phyloP scores from a whole-genome alignment of 2,888 invertebrate species.

The Pyrrhia umbra region DNA sequence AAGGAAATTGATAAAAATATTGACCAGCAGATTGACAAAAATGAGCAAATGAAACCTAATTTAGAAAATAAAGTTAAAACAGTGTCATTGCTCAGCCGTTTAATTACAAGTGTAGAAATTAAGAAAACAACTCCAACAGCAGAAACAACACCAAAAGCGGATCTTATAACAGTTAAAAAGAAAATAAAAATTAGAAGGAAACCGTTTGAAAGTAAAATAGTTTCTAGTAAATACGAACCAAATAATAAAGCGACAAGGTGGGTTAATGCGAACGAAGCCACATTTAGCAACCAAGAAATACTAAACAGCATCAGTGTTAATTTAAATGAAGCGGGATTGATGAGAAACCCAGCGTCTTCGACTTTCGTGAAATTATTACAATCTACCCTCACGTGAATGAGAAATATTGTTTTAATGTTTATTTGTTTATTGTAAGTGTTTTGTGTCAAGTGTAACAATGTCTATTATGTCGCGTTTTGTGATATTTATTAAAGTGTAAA shows the following conservation, averaged over 20 bases:
- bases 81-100: slow-evolving; percentile 13
- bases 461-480: slow-evolving; percentile 29
- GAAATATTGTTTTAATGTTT: background rate
- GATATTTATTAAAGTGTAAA: slow-evolving; percentile 21
- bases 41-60: background rate
- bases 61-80: background rate
- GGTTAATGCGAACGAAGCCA: background rate
- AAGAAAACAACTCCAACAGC: background rate
- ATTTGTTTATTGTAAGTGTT: slow-evolving; percentile 22
- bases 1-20: background rate
- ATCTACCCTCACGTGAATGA: slow-evolving; percentile 29
- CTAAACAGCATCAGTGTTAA: slow-evolving; percentile 22
- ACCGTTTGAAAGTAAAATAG: slow-evolving; percentile 42
- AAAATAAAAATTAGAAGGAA: slow-evolving; percentile 5
- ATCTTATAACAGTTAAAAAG: slow-evolving; percentile 1
- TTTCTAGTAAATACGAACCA: slow-evolving; percentile 31
- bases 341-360: slow-evolving; percentile 26
- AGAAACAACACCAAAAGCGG: background rate
- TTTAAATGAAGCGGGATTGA: slow-evolving; percentile 27
- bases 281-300: slow-evolving; percentile 16
- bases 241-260: background rate
- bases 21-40: background rate
- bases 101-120: slow-evolving; percentile 1
- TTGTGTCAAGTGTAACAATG: slow-evolving; percentile 14
- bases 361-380: slow-evolving; percentile 33